Base-by-base conservation (phyloP, 2,113 vertebrate species). In the Notechis scutatus region DNA sequence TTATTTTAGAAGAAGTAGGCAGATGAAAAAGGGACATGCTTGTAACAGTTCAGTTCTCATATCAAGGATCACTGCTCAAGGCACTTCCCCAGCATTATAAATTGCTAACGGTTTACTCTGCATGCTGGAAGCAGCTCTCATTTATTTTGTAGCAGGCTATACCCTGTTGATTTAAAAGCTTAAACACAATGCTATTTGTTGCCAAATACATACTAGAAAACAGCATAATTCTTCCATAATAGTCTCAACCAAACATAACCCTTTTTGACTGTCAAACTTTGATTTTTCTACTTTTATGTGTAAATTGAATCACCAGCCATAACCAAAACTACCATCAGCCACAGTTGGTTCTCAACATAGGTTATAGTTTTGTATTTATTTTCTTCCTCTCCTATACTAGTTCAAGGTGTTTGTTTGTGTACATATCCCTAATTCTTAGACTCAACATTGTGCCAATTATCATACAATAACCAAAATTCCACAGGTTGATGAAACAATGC, bases 1-100 rank as follows among this genome's bases (percentile, higher is more conserved):
- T 92, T 95, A 94, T 94, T 95, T 91, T 93, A 92, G 94, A 45
- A 54, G 74, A 64, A 12, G 10, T 42, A 24, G 81, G 55, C 23
- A 47, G 74, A 90, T 90, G 88, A 59, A 90, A 90, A 93, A 85
- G 34, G 69, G 74, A 86, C 69, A 90, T 90, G 69, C 54, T 93
- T 59, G 24, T 89, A 92, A 21, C 74, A 92, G 29, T 74, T 90
- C 29, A 45, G 5, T 89, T 85, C 42, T 90, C 54, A 90, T 90
- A 90, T 74, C 54, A 90, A 59, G 54, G 92, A 89, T 85, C 69
- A 85, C 26, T 26, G 54, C 69, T 42, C 64, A 92, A 85, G 64
- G 55, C 18, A 39, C n/a, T 54, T 89, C 64, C 18, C 52, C 64
- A 42, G n/a, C 52, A 42, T 88, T 88, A 88, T 50, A 92, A 81